These are phyloP conservation scores for Galeruca laticollis DNA, from an alignment of 2,888 invertebrate species.

Conservation along the genomic window DNA sequence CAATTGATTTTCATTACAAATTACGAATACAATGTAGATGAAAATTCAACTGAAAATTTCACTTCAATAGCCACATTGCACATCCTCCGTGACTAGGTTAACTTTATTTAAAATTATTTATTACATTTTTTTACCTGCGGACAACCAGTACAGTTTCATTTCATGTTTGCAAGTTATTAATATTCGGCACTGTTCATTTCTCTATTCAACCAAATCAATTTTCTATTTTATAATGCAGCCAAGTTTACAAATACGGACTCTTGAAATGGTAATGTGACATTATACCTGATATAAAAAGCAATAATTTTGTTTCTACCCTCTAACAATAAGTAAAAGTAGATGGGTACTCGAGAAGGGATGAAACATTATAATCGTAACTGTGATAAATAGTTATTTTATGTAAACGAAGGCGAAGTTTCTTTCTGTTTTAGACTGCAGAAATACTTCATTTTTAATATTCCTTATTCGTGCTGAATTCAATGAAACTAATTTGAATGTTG, in stretches of 20 bases:
- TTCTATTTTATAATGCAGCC: conserved; percentile 22
- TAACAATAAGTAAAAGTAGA: conserved; percentile 39
- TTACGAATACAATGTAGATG: no score
- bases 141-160: conserved; percentile 1
- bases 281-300: conserved; percentile 41
- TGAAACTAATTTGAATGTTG: conserved; percentile 25
- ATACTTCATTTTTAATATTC: conserved; percentile 29
- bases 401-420: conserved; percentile 31
- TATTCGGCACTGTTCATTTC: conserved; percentile 19
- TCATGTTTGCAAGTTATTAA: conserved; percentile 23
- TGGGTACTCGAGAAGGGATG: conserved; percentile 37
- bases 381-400: conserved; percentile 41
- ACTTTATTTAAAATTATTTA: not conserved
- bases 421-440: conserved; percentile 33
- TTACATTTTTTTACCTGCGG: conserved; percentile 14
- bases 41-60: no score
- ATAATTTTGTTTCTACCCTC: conserved; percentile 36
- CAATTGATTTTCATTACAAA: no score
- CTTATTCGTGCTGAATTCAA: conserved; percentile 17
- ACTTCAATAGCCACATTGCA: no score
- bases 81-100: no score
- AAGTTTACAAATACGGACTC: conserved; percentile 34
- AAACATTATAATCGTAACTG: conserved; percentile 29
- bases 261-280: conserved; percentile 38
- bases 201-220: conserved; percentile 30